Conservation (phyloP, 2,888 invertebrate genomes). For the Luperina nickerlii region DNA sequence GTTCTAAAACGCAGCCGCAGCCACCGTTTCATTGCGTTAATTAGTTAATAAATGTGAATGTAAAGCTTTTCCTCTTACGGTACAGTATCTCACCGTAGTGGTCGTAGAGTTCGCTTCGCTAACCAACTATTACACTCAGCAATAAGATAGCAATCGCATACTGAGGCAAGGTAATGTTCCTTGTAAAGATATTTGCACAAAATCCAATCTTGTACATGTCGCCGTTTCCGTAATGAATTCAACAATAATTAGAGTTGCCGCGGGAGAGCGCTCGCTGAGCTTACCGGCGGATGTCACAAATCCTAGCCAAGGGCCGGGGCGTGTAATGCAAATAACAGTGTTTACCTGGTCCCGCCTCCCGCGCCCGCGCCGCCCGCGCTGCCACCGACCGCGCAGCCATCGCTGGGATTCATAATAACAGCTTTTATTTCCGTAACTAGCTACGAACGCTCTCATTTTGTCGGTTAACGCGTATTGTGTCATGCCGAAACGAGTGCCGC, state of each 20-base stretch:
- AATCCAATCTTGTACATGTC: conserved; percentile 78
- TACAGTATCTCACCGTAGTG: conserved; percentile 61
- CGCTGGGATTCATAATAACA: conserved; percentile 84
- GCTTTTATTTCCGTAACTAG: conserved; percentile 88
- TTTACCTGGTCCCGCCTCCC: conserved; percentile 80
- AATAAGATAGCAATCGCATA: conserved; percentile 67
- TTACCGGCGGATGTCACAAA: conserved; percentile 87
- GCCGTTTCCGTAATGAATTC: conserved; percentile 76
- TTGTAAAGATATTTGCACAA: conserved; percentile 71
- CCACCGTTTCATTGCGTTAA: conserved; percentile 67
- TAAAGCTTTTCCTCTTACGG: conserved; percentile 63
- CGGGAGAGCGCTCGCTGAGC: conserved; percentile 75
- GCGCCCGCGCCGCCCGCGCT: conserved; percentile 48
- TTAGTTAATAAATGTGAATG: conserved; percentile 68
- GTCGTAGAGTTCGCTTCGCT: conserved; percentile 69
- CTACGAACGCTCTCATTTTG: conserved; percentile 86
- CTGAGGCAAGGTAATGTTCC: conserved; percentile 67
- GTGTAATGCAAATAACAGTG: conserved; percentile 85
- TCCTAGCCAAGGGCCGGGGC: conserved; percentile 83
- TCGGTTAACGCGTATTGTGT: conserved; percentile 87
- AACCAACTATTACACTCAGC: conserved; percentile 67
- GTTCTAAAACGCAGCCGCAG: conserved; percentile 60
- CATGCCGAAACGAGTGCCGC: conserved; percentile 84
- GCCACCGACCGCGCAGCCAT: conserved; percentile 61
- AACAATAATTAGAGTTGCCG: conserved; percentile 80